These are phyloP conservation scores for Isaurus tuberculatus DNA, from an alignment of 92 coral and sea anemone species.

Conservation along the genomic window DNA sequence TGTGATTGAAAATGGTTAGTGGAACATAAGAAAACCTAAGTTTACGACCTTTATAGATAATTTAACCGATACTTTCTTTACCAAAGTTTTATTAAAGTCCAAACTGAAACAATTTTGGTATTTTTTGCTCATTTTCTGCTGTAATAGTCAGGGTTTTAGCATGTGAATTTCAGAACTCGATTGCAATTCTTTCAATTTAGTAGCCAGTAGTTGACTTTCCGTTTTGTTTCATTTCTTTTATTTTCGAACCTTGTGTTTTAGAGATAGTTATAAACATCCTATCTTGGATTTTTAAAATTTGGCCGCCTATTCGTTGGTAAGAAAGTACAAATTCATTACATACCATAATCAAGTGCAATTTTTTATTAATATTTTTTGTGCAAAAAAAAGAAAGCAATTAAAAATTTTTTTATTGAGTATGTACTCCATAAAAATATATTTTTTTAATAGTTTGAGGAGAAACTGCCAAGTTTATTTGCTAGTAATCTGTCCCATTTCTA, in stretches of 20 bases:
- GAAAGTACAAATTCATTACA: too few species aligned
- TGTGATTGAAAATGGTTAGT: constrained; percentile 35
- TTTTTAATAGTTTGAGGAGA: too few species aligned
- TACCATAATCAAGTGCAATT: too few species aligned
- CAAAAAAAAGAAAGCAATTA: neutral
- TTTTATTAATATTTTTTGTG: too few species aligned
- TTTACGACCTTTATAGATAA: neutral
- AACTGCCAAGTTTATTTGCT: too few species aligned
- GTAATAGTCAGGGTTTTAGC: neutral
- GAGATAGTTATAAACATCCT: neutral
- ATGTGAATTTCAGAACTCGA: neutral
- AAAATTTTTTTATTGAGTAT: too few species aligned
- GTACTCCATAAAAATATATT: too few species aligned
- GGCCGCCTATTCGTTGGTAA: neutral
- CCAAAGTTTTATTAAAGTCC: neutral
- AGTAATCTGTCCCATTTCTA: too few species aligned
- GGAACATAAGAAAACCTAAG: neutral
- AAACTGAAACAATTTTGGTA: neutral
- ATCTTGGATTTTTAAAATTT: neutral
- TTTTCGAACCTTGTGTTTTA: neutral
- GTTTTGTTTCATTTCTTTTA: neutral
- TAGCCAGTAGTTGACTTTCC: neutral
- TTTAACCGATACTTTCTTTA: neutral
- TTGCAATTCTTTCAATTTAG: neutral
- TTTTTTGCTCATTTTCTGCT: neutral